These are phyloP conservation scores for Manduca sexta DNA, from an alignment of 1,140 invertebrate species.

Conservation along the genomic window DNA sequence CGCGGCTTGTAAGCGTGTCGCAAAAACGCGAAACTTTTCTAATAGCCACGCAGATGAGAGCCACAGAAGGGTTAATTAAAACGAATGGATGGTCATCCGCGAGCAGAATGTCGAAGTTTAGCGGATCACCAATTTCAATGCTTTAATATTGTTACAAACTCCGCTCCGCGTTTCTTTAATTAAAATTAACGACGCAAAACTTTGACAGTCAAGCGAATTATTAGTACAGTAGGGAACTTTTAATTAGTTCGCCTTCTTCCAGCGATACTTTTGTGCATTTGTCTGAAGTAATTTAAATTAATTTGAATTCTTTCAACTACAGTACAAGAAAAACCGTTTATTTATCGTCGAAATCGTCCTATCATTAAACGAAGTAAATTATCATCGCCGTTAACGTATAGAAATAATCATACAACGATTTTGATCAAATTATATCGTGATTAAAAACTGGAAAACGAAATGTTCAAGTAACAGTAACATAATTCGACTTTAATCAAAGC, in stretches of 20 bases:
- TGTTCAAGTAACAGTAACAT: not conserved
- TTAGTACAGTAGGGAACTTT: conserved; percentile 69
- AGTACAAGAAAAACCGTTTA: not conserved
- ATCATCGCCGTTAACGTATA: not conserved
- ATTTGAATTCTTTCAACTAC: conserved; percentile 39
- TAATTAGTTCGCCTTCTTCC: conserved; percentile 65
- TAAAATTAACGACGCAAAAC: conserved; percentile 73
- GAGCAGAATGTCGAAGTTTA: conserved; percentile 65
- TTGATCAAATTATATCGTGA: not conserved
- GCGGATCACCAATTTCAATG: conserved; percentile 70
- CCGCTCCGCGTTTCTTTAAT: conserved; percentile 67
- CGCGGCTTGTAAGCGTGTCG: conserved; percentile 25
- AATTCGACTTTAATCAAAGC: conserved; percentile 16
- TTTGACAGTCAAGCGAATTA: conserved; percentile 71
- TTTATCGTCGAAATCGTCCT: not conserved
- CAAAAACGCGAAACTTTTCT: conserved; percentile 38
- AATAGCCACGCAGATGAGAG: conserved; percentile 47
- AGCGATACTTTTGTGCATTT: conserved; percentile 64
- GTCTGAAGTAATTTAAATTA: conserved; percentile 55
- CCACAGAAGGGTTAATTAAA: conserved; percentile 65
- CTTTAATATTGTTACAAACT: conserved; percentile 71
- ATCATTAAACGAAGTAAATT: not conserved
- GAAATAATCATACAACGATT: not conserved
- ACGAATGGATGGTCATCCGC: conserved; percentile 63
- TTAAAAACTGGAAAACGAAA: not conserved